These are phyloP conservation scores for Drosophila hawaiiensis DNA, from an alignment of 2,888 invertebrate genomes.

Conservation along the genomic window DNA sequence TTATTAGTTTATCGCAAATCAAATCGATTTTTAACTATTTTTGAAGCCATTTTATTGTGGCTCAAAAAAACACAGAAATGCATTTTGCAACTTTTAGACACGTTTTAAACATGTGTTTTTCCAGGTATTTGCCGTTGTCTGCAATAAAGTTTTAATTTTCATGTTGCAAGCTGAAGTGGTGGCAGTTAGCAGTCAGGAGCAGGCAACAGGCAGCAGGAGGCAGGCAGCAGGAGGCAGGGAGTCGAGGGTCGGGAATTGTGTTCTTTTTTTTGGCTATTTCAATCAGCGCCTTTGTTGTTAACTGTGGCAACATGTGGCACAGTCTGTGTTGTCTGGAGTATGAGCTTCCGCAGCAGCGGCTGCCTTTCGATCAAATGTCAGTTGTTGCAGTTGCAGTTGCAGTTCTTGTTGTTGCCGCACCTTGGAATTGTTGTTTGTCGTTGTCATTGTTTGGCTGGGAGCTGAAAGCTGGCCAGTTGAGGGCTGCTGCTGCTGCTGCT, in stretches of 20 bases:
- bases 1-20: not conserved
- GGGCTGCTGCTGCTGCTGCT: slow-evolving; percentile 27
- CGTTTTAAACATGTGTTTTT: not conserved
- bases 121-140: not conserved
- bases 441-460: slow-evolving; percentile 45
- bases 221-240: not conserved
- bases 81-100: not conserved
- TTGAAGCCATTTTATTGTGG: not conserved
- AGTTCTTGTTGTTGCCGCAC: slow-evolving; percentile 49
- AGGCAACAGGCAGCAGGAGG: not conserved
- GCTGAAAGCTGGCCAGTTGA: slow-evolving; percentile 22
- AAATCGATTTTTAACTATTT: not conserved
- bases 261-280: slow-evolving; percentile 41
- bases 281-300: slow-evolving; percentile 57
- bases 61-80: not conserved
- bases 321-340: slow-evolving; percentile 23
- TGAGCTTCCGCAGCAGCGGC: slow-evolving; percentile 70
- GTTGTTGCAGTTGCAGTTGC: slow-evolving; percentile 16
- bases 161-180: slow-evolving; percentile 40
- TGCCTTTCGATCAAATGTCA: slow-evolving; percentile 77
- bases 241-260: not conserved
- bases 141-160: slow-evolving; percentile 30
- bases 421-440: slow-evolving; percentile 60
- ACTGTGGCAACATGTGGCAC: slow-evolving; percentile 35
- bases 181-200: slow-evolving; percentile 15